Percentiles rank a stretch among this genome's conserved stretches.
phyloP scores from a whole-genome alignment of 2,888 invertebrate species.

The Acronicta alni region DNA sequence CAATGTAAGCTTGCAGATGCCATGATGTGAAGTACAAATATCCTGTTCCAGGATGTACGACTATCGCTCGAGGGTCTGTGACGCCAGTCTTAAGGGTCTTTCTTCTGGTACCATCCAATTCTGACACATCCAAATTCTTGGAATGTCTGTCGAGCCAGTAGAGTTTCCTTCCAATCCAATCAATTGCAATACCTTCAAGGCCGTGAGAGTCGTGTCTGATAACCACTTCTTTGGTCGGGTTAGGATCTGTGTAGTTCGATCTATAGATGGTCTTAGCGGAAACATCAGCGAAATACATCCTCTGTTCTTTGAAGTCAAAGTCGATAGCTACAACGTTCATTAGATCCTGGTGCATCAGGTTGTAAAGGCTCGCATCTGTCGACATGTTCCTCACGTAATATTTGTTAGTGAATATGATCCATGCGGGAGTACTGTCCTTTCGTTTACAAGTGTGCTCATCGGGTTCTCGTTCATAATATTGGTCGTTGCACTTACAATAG shows the following conservation, averaged over 20 bases:
- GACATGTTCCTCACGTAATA: slow-evolving; percentile 99
- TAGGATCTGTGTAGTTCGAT: slow-evolving; percentile 90
- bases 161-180: slow-evolving; percentile 98
- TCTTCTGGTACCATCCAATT: slow-evolving; percentile 96
- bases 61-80: slow-evolving; percentile 97
- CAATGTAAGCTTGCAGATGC: slow-evolving; percentile 98
- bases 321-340: slow-evolving; percentile 99
- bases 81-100: slow-evolving; percentile 96
- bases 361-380: slow-evolving; percentile 95
- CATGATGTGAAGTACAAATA: slow-evolving; percentile 98
- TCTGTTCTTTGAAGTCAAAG: slow-evolving; percentile 95
- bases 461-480: slow-evolving; percentile 95
- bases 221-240: slow-evolving; percentile 93
- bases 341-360: slow-evolving; percentile 97
- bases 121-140: slow-evolving; percentile 98
- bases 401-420: slow-evolving; percentile 98
- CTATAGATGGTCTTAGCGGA: slow-evolving; percentile 98
- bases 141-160: slow-evolving; percentile 99
- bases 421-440: slow-evolving; percentile 94
- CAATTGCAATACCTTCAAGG: slow-evolving; percentile 98
- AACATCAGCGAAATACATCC: slow-evolving; percentile 98
- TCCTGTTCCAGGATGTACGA: slow-evolving; percentile 98
- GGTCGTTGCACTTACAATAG: slow-evolving; percentile 98
- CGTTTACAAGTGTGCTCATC: slow-evolving; percentile 98
- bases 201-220: slow-evolving; percentile 98